Conservation (phyloP, 2,113 vertebrate genomes). For the Sapayoa aenigma region DNA sequence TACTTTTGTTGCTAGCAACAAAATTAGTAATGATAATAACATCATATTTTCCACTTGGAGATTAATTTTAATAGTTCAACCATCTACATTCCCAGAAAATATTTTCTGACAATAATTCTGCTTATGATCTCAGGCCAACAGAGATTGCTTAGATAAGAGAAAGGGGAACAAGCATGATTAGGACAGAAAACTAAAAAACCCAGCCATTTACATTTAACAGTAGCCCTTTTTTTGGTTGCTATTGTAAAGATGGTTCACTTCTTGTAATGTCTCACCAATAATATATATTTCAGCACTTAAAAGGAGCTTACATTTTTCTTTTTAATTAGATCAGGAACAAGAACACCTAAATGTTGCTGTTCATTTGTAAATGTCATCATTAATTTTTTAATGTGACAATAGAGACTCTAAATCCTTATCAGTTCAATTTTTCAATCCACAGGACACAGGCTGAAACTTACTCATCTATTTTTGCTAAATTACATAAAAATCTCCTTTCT, state of each 20-base stretch:
- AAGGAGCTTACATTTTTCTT: background rate
- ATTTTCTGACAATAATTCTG: constrained; percentile 19
- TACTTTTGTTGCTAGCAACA: constrained; percentile 39
- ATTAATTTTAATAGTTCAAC: constrained; percentile 31
- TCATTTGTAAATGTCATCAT: background rate
- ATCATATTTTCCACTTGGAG: constrained; percentile 30
- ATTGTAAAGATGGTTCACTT: background rate
- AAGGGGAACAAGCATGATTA: background rate
- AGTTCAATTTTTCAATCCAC: background rate
- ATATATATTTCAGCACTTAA: background rate
- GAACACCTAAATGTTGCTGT: background rate
- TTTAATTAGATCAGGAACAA: background rate
- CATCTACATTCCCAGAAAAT: background rate
- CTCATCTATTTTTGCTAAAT: background rate
- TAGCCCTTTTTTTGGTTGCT: background rate
- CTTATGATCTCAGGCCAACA: background rate
- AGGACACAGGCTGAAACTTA: background rate
- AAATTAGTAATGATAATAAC: background rate
- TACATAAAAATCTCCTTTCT: background rate
- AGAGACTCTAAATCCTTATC: background rate
- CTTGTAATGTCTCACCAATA: background rate
- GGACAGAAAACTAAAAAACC: background rate
- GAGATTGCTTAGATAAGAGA: background rate
- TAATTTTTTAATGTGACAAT: background rate
- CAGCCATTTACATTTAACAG: background rate